Conservation (phyloP, 2,888 invertebrate species). For the Rhyacophila evoluta region DNA sequence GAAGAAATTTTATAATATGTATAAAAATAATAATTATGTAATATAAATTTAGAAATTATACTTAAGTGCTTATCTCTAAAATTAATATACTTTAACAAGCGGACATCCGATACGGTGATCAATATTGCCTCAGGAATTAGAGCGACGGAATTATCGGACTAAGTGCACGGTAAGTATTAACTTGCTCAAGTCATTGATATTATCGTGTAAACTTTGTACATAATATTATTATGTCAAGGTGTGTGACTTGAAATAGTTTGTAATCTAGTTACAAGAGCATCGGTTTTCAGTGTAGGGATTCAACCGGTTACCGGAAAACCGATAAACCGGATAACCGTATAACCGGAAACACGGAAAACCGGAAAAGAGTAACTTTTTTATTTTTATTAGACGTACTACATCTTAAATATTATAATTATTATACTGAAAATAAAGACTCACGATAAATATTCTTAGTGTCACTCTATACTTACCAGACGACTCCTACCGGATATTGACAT, state of each 20-base stretch:
- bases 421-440: too few species aligned
- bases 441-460: too few species aligned
- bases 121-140: constrained; percentile 17
- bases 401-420: too few species aligned
- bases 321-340: too few species aligned
- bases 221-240: constrained; percentile 14
- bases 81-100: not conserved
- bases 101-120: not conserved
- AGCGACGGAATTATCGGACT: not conserved
- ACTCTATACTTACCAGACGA: too few species aligned
- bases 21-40: not conserved
- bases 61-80: not conserved
- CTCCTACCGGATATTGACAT: too few species aligned
- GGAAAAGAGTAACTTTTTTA: too few species aligned
- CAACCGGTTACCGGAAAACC: too few species aligned
- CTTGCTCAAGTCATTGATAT: not conserved
- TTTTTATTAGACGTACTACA: too few species aligned
- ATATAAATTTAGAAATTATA: not conserved
- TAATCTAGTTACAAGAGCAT: not conserved
- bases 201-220: not conserved
- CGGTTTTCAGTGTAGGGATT: too few species aligned
- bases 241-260: not conserved
- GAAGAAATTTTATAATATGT: too few species aligned
- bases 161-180: not conserved
- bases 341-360: too few species aligned